A percentile compares a stretch with the other conserved stretches of the same genome.
phyloP scores from a whole-genome alignment of 2,888 invertebrate species.

The Sphecodes monilicornis region DNA sequence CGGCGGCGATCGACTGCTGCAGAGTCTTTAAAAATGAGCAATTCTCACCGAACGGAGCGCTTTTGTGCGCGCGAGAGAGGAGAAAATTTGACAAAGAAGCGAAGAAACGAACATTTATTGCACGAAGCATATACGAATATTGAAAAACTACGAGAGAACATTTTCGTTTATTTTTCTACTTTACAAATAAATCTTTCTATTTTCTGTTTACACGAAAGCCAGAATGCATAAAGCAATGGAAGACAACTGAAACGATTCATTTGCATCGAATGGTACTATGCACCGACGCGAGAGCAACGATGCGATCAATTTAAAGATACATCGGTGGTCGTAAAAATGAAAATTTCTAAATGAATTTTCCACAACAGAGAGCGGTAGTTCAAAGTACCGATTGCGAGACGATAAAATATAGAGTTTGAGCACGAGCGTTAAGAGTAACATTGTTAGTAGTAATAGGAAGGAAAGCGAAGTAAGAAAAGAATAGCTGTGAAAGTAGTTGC shows the following conservation, averaged over 20 bases:
- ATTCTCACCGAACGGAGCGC: constrained; percentile 30
- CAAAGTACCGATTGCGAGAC: too few species aligned
- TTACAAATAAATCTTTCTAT: neutral
- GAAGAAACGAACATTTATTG: constrained; percentile 13
- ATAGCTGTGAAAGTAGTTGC: constrained; percentile 16
- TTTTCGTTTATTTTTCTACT: neutral
- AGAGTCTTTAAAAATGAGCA: constrained; percentile 62
- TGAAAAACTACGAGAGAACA: too few species aligned
- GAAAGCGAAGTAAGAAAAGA: constrained; percentile 7
- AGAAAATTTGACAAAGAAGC: constrained; percentile 42
- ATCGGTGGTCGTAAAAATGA: neutral
- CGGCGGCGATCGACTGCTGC: too few species aligned
- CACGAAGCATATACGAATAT: neutral
- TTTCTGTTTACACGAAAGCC: neutral
- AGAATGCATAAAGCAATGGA: too few species aligned
- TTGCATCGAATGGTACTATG: too few species aligned
- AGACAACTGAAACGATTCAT: too few species aligned
- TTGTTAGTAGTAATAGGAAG: neutral
- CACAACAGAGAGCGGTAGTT: neutral
- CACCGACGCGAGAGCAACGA: too few species aligned
- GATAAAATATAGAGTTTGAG: neutral
- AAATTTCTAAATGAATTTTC: neutral
- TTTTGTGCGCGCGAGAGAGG: neutral
- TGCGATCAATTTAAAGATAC: too few species aligned
- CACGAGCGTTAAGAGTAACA: neutral